Evolutionary conservation across 2,113 vertebrate species (phyloP), one percentile per base, ranked within the genome.

Genomic region (Corydoras maculifer): DNA sequence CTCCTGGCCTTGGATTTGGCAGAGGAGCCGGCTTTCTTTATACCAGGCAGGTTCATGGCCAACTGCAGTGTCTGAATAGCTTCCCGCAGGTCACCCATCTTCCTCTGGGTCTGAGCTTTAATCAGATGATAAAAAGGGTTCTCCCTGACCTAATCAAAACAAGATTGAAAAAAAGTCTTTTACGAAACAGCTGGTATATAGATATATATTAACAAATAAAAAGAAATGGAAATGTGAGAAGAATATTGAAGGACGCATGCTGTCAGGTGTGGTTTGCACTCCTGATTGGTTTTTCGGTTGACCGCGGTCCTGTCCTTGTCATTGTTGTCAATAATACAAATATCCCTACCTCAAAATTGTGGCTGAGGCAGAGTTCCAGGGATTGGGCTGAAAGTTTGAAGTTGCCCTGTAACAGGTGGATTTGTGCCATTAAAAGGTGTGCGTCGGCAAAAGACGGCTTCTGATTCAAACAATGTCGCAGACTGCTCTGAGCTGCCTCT

Each of bases 351-450:
- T 97, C 93, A 88, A 98, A 98, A 85, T 93, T 92, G 79, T 94
- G 92, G 84, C 96, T 97, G 72, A 99, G 89, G 82, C 93, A 97
- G 78, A 97, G 86, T 75, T 99, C 96, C 79, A 98, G 88, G 69
- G 97, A 94, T 73, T 98, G 95, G 75, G 90, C 92, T 79, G 92
- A 95, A 0, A 92, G 79, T 8, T 88, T 89, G 81, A 90, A 84
- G 80, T 92, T 96, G 69, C 92, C 92, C 77, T 97, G 95, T 77
- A 89, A 85, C 75, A 97, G 85, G 81, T 94, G 90, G 59, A 98
- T 94, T 81, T 97, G 96, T 30, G 96, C 93, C 94, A 99, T 94
- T 11, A 98, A 85, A 69, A 99, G 91, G 77, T 95, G 94, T 64
- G 93, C 92, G 50, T 97, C 95, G 10, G 93, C 90, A 12, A 92